Evolutionary conservation across 2,113 vertebrate genomes (phyloP), one percentile per base, ranked within the genome.

Genomic region (Brachypteracias leptosomus): DNA sequence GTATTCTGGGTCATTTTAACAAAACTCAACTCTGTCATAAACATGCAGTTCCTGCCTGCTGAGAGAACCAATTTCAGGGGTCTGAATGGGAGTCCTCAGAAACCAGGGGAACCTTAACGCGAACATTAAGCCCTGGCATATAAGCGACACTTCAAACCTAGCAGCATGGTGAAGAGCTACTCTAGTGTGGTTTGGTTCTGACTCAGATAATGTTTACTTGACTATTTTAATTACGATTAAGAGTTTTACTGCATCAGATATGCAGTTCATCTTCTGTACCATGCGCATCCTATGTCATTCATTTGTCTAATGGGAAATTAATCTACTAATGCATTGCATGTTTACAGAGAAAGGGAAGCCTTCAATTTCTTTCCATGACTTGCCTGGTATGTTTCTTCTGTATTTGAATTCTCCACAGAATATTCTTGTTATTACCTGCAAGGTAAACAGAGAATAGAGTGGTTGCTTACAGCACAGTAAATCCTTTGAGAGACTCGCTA

Each of bases 261-360:
- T 0, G 19, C 24, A 46, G 70, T 73, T 93, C 36, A 16, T 70
- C 40, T 65, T 84, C 71, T 54, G 33, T 66, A 54, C 55, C 59
- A 15, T 77, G 40, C 63, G 59, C 46, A 80, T 65, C 52, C 54
- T 75, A 11, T 68, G 31, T 74, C 31, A 47, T 66, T 88, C 26
- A 92, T 85, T 94, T 93, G 28, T 68, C 57, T 90, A 81, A 91
- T 75, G 73, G 51, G 33, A 94, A 92, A 55, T 88, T 84, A 97
- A 96, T 88, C 55, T 94, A 42, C 51, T 83, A 75, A 90, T 84
- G 57, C 38, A 59, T 74, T 93, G 33, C 33, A 44, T 81, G 57
- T 90, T 93, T 87, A 81, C 76, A 92, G 70, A 82, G 74, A 72
- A 80, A 49, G 63, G 44, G 65, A 77, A 86, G 88, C 40, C 38